Evolutionary conservation across 2,888 invertebrate genomes (phyloP).

Genomic region (Xanthorhoe spadicearia): DNA sequence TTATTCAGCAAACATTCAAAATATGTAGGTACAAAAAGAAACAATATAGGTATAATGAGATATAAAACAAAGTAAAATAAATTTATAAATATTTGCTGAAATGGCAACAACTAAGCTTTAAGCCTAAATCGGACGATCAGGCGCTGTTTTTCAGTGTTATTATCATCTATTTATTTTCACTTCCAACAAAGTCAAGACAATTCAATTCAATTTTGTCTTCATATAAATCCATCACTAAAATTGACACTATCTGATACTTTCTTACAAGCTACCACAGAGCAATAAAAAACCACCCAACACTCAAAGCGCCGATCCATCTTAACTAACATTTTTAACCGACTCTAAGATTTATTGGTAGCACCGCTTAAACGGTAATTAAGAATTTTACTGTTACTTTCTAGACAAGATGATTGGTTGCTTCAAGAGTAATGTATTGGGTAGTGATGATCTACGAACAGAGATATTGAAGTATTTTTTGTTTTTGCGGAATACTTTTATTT

Average conservation of each 20-base stretch:
- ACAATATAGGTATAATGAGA: too few species aligned
- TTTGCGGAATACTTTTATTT: not conserved
- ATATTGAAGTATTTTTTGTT: not conserved
- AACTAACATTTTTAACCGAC: constrained; percentile 37
- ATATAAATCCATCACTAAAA: too few species aligned
- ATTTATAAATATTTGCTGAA: too few species aligned
- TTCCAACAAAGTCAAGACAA: too few species aligned
- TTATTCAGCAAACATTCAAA: too few species aligned
- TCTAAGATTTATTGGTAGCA: constrained; percentile 37
- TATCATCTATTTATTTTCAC: too few species aligned
- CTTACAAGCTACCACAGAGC: not conserved
- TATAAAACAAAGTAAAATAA: too few species aligned
- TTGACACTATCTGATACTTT: not conserved
- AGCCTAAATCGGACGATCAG: too few species aligned
- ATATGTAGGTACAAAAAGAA: too few species aligned
- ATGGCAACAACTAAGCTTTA: too few species aligned
- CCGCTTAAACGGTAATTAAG: constrained; percentile 54
- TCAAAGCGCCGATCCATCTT: constrained; percentile 24
- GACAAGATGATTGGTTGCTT: constrained; percentile 42
- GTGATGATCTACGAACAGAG: constrained; percentile 29
- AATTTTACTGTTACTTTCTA: constrained; percentile 48
- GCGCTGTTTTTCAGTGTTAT: too few species aligned
- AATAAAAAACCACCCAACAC: constrained; percentile 12
- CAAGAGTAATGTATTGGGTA: constrained; percentile 31
- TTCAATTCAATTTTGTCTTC: too few species aligned